phyloP scores from a whole-genome alignment of 2,888 invertebrate genomes.

The Standfussiana lucernea region DNA sequence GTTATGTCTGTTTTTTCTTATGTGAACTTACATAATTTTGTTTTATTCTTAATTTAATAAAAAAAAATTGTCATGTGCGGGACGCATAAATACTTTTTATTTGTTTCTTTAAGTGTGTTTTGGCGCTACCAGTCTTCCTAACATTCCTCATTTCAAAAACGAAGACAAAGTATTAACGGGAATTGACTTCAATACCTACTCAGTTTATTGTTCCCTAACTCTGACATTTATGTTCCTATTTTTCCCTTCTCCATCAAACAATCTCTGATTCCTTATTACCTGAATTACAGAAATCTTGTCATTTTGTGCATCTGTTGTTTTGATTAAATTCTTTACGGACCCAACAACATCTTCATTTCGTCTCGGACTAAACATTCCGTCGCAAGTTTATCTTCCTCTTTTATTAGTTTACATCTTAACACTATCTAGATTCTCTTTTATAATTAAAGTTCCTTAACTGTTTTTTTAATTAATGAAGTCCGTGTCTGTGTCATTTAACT shows the following conservation, averaged over 20 bases:
- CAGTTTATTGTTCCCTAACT: neutral
- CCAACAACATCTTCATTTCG: conserved; percentile 48
- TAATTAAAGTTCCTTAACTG: conserved; percentile 12
- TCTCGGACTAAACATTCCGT: conserved; percentile 29
- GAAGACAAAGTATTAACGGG: neutral
- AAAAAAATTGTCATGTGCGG: no score
- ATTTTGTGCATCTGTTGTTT: conserved; percentile 55
- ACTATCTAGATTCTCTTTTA: neutral
- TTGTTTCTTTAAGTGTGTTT: neutral
- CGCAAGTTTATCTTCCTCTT: conserved; percentile 21
- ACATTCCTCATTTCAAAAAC: no score
- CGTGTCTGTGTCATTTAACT: neutral
- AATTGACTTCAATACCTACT: neutral
- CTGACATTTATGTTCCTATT: neutral
- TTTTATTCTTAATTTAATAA: no score
- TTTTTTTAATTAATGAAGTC: conserved; percentile 9
- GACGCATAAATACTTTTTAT: no score
- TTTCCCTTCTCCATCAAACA: neutral
- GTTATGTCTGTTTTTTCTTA: no score
- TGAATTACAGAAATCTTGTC: conserved; percentile 15
- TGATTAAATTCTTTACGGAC: conserved; percentile 58
- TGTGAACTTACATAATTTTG: no score
- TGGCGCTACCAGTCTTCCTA: neutral
- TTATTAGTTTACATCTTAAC: conserved; percentile 27
- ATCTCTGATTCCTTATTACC: conserved; percentile 33